Evolutionary conservation across 37 sponge, comb jelly and placozoan species (phyloP), one percentile per base, ranked within the genome.

Genomic region (Halisarca cf. caerulea): DNA sequence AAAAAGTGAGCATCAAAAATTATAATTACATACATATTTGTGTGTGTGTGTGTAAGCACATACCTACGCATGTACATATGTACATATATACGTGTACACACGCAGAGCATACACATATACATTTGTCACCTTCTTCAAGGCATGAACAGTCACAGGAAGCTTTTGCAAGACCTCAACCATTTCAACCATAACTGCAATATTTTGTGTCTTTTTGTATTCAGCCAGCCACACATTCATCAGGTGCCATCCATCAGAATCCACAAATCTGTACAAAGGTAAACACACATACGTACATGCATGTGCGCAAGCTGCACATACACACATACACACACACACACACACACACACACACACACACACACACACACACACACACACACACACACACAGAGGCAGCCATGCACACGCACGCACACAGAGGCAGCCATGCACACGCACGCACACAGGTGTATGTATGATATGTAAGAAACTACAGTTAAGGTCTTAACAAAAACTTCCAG

Each of bases 191-290:
- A 93, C 34, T 0, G 90, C 40, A 34, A 61, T 57, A 45, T 90
- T 87, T 34, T 86, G 87, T 18, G 66, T 41, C 57, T 87, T 90
- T 85, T 91, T 94, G 32, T 88, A 85, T 57, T 94, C 92, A 1
- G 82, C 72, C 45, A 94, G 80, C 95, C 95, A 94, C 53, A 70
- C 35, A 59, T 94, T 94, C 36, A 94, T 78, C 39, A 91, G 28
- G 41, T 58, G 35, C 95, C 95, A 94, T 5, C 95, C 95, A 64
- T 85, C 95, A 44, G 75, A 81, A 32, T 84, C 85, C 89, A 91
- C 86, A 23, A 94, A 88, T 79, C 95, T 94, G 71, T 0, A 51
- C 40, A 34, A 5, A 20, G n/a, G n/a, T n/a, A n/a, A n/a, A n/a
- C n/a, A n/a, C n/a, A n/a, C n/a, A n/a, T n/a, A 33, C 14, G 21